Evolutionary conservation across 2,888 invertebrate genomes (phyloP).

Genomic region (Eristalinus sepulchralis): DNA sequence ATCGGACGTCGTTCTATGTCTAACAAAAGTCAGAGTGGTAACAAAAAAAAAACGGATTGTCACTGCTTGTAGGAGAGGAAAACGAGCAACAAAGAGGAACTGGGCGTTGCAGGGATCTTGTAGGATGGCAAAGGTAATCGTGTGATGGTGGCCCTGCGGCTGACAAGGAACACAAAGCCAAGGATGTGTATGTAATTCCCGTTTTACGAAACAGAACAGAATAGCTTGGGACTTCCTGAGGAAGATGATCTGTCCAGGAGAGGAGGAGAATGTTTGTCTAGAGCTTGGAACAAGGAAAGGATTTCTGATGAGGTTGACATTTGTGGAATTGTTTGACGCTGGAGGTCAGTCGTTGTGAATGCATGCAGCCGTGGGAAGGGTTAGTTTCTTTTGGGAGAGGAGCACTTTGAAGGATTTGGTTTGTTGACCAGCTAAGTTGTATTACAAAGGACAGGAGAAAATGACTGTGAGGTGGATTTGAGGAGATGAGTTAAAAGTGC

Average conservation of each 20-base stretch:
- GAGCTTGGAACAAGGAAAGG: neutral
- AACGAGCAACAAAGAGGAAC: neutral
- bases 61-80: neutral
- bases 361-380: neutral
- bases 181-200: neutral
- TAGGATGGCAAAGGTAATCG: neutral
- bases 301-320: neutral
- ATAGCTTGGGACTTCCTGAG: neutral
- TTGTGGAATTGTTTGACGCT: neutral
- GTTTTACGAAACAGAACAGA: neutral
- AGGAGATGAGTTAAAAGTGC: too few relatives aligned
- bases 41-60: neutral
- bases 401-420: neutral
- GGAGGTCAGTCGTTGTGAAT: neutral
- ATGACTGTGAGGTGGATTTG: too few relatives aligned
- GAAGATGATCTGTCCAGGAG: neutral
- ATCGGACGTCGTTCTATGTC: neutral
- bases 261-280: neutral
- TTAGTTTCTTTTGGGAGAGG: neutral
- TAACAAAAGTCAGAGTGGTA: neutral
- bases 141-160: neutral
- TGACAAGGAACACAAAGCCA: neutral
- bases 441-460: too few relatives aligned
- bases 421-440: too few relatives aligned
- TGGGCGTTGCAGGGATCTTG: neutral